Evolutionary conservation across 2,113 vertebrate genomes (phyloP).

Genomic region (Channa maculata): DNA sequence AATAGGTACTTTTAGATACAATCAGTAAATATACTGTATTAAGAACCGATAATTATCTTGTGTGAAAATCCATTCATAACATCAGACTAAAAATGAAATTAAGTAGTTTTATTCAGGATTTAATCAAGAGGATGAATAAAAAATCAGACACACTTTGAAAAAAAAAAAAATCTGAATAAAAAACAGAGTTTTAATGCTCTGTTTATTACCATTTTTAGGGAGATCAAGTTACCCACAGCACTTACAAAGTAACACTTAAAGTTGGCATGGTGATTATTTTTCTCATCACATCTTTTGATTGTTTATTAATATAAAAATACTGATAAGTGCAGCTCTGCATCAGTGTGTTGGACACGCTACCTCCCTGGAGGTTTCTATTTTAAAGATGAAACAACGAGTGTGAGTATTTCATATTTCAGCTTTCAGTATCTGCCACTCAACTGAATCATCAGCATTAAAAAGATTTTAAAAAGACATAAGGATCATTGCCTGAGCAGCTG

Average conservation of each 20-base stretch:
- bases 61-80: background rate
- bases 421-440: constrained; percentile 23
- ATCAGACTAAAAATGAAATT: background rate
- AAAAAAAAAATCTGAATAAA: too few species aligned
- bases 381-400: constrained; percentile 7
- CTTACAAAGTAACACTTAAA: background rate
- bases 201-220: background rate
- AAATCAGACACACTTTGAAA: too few species aligned
- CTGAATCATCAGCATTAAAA: background rate
- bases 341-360: too few species aligned
- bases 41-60: background rate
- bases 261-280: too few species aligned
- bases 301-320: too few species aligned
- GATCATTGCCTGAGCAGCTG: constrained; percentile 12
- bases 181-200: background rate
- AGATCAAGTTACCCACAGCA: background rate
- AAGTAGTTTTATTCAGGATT: background rate
- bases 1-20: too few species aligned
- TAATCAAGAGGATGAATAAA: too few species aligned
- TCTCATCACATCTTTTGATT: too few species aligned
- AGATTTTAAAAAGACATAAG: constrained; percentile 4
- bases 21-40: background rate
- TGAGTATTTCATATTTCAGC: constrained; percentile 4
- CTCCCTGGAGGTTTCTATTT: background rate
- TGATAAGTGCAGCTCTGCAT: too few species aligned